Evolutionary conservation across 2,797 vertebrate species (phyloP).

Genomic region (Onychomys leucogaster): DNA sequence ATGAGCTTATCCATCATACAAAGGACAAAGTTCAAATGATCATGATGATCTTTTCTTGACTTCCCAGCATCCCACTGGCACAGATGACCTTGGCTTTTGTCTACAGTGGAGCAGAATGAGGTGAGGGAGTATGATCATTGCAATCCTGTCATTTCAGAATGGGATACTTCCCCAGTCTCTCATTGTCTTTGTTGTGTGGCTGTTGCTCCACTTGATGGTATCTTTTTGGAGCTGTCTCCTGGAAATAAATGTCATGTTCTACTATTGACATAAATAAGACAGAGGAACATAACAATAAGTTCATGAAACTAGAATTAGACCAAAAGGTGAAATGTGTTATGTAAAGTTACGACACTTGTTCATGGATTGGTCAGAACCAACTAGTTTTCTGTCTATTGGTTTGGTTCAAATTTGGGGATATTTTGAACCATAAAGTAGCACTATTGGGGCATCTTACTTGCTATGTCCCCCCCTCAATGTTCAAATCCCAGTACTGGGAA

Average conservation of each 20-base stretch:
- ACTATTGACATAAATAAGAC: background rate
- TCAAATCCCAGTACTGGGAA: background rate
- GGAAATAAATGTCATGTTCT: background rate
- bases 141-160: background rate
- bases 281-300: background rate
- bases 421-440: background rate
- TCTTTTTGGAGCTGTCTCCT: background rate
- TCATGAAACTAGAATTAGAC: background rate
- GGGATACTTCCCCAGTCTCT: background rate
- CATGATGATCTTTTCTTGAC: background rate
- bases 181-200: background rate
- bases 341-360: background rate
- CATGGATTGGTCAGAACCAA: background rate
- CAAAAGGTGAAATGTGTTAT: background rate
- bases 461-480: accelerated
- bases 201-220: background rate
- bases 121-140: background rate
- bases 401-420: background rate
- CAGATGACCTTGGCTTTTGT: background rate
- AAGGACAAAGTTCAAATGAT: background rate
- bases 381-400: background rate
- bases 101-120: background rate
- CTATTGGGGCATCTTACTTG: background rate
- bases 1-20: background rate
- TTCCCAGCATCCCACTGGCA: background rate